These are phyloP conservation scores for Plecotus auritus DNA, from an alignment of 2,113 vertebrate species.

Conservation along the genomic window DNA sequence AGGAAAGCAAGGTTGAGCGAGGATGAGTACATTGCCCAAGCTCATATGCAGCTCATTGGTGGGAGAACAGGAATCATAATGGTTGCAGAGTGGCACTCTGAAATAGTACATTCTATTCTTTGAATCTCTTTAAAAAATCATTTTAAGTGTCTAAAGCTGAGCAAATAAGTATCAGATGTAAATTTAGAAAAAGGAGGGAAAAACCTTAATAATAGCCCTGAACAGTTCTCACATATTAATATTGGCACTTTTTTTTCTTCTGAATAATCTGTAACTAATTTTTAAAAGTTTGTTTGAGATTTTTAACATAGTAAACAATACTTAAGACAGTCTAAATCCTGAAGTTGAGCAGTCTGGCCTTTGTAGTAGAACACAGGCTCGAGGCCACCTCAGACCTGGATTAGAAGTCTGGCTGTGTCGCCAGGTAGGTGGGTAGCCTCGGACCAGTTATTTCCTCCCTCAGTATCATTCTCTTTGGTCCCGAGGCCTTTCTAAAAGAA, in stretches of 20 bases:
- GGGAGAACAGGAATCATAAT: not conserved
- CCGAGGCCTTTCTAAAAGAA: not conserved
- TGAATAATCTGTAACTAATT: not conserved
- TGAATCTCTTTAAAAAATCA: not conserved
- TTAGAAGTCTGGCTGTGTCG: not conserved
- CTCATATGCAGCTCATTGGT: rapidly evolving
- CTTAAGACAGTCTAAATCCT: not conserved
- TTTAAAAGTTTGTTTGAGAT: not conserved
- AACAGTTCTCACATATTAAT: not conserved
- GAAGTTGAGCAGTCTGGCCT: not conserved
- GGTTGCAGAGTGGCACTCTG: not conserved
- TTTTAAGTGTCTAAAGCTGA: not conserved
- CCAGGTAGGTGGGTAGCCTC: not conserved
- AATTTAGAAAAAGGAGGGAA: not conserved
- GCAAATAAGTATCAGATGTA: not conserved
- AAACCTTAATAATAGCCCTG: not conserved
- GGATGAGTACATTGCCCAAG: not conserved
- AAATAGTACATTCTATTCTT: not conserved
- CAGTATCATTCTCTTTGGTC: not conserved
- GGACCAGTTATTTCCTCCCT: too few species aligned
- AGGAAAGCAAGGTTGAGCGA: not conserved
- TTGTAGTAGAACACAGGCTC: not conserved
- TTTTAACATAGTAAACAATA: not conserved
- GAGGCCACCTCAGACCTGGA: not conserved
- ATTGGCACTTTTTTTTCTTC: not conserved